Evolutionary conservation across 1,140 invertebrate species (phyloP), one percentile per base, ranked within the genome.

Genomic region (Ips typographus): DNA sequence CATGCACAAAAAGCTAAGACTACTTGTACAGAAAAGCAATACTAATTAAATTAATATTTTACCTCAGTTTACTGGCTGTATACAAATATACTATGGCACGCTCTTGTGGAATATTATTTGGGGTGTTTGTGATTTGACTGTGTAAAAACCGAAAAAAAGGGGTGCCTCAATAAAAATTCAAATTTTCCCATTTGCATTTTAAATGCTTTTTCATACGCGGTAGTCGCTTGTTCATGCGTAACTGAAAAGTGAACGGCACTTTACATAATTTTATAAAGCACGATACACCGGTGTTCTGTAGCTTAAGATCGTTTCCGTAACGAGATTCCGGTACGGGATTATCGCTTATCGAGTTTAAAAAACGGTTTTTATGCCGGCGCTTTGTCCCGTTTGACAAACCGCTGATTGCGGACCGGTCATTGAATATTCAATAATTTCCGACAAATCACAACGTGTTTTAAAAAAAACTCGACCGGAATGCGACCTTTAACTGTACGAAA

Each of bases 101-200:
- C 22, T 22, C 22, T 22, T 22, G 22, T 43, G 38, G 3, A 63
- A 58, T 64, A 63, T 58, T 60, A 69, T 63, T 36, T 42, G 42
- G 22, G 22, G 38, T 44, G 1, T 44, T 58, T 39, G 47, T 68
- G 66, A 68, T 69, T 69, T 69, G 57, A 52, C 22, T 22, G 22
- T 60, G 62, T 42, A 59, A 64, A 70, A 53, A 58, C 49, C 59
- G 59, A 56, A 69, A 65, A 72, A 66, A 63, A 66, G 43, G 65
- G 60, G 51, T 49, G 55, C 55, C 65, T 71, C 72, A 77, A 77
- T 77, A 77, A 77, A 76, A 77, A 77, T 77, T 77, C 76, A 76
- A 77, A 77, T 77, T 77, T 75, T 66, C 51, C 58, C 51, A 77
- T 77, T 77, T 77, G 73, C 76, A 77, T 77, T 77, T 77, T 77